phyloP scores from a whole-genome alignment of 2,888 invertebrate species.

The Callyntrura guangdongensis region DNA sequence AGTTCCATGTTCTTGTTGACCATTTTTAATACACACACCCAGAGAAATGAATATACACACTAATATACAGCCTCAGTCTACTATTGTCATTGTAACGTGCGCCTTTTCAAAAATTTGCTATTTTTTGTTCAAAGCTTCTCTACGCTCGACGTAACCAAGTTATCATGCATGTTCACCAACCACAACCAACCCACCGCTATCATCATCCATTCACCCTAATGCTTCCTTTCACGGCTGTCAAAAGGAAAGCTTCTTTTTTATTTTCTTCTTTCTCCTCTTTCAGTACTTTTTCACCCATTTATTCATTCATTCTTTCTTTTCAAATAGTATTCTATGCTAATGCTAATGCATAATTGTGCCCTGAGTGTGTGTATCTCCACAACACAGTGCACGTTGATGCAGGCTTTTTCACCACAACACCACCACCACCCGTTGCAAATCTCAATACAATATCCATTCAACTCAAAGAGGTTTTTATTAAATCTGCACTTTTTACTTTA shows the following conservation, averaged over 20 bases:
- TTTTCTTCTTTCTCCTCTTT: constrained; percentile 6
- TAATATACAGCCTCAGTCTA: background rate
- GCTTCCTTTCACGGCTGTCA: constrained; percentile 58
- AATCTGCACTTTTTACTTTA: constrained; percentile 12
- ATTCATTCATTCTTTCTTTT: constrained; percentile 10
- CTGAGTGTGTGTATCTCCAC: background rate
- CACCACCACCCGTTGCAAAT: background rate
- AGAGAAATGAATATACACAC: no score
- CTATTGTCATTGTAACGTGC: background rate
- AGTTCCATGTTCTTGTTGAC: no score
- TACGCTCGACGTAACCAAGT: background rate
- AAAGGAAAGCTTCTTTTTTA: constrained; percentile 30
- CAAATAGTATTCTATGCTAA: background rate
- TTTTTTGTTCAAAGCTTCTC: constrained; percentile 7
- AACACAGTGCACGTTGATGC: no score
- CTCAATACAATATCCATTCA: constrained; percentile 6
- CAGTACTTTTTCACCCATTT: background rate
- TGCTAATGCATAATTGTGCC: background rate
- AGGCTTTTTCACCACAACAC: no score
- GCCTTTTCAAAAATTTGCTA: constrained; percentile 17
- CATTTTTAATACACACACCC: no score
- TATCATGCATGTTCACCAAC: constrained; percentile 37
- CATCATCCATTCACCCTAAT: constrained; percentile 52
- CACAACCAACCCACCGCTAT: constrained; percentile 11
- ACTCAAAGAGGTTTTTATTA: background rate